phyloP scores from a whole-genome alignment of 2,888 invertebrate species.

The Tuberolachnus salignus region DNA sequence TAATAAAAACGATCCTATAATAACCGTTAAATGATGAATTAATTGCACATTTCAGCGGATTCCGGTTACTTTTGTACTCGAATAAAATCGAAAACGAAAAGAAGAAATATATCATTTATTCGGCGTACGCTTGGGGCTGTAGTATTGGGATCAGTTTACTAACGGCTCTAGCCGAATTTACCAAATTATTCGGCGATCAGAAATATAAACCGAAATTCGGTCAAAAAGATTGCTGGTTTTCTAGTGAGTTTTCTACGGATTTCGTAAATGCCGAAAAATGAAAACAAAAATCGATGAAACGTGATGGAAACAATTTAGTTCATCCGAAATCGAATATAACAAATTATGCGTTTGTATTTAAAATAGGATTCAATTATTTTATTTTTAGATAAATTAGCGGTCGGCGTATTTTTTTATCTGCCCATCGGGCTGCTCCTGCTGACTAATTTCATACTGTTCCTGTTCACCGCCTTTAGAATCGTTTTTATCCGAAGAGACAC shows the following conservation, averaged over 20 bases:
- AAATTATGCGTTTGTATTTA: too few relatives aligned
- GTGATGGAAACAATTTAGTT: too few relatives aligned
- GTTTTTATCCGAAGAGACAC: constrained; percentile 61
- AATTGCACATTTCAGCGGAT: constrained; percentile 57
- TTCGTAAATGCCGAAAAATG: too few relatives aligned
- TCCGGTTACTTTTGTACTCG: constrained; percentile 58
- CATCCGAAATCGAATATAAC: too few relatives aligned
- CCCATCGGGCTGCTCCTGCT: constrained; percentile 60
- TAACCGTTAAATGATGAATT: not conserved
- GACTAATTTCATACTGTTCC: constrained; percentile 60
- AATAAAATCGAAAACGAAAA: constrained; percentile 58
- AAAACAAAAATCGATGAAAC: too few relatives aligned
- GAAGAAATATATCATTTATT: constrained; percentile 60
- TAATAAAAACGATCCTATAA: not conserved
- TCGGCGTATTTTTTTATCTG: constrained; percentile 60
- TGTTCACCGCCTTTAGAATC: constrained; percentile 61
- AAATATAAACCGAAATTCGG: constrained; percentile 60
- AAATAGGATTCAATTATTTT: not conserved
- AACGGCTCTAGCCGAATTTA: constrained; percentile 59
- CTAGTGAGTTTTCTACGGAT: constrained; percentile 59
- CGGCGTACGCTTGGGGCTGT: constrained; percentile 60
- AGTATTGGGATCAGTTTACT: constrained; percentile 58
- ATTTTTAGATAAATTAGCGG: constrained; percentile 58
- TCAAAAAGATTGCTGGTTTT: constrained; percentile 60
- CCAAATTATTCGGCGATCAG: constrained; percentile 50